Evolutionary conservation across 2,797 vertebrate genomes (phyloP), one percentile per base, ranked within the genome.

Genomic region (Coluber constrictor): DNA sequence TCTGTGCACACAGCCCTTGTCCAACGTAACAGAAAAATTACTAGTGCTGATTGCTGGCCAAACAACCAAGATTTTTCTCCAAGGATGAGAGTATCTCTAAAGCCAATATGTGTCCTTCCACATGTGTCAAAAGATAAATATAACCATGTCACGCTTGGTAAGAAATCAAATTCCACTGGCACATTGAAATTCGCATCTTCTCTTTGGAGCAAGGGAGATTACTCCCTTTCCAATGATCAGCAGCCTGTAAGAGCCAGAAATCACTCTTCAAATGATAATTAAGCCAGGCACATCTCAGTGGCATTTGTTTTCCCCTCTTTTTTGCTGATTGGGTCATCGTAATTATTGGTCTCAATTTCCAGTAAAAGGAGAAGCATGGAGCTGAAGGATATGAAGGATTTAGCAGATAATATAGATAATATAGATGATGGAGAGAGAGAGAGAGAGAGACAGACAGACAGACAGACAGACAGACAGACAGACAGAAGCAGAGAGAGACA

Each of bases 261-360:
- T 91, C 92, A 87, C 55, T 63, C 51, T 87, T 90, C 91, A 95
- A 92, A 95, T 92, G 57, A 93, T 95, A 95, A 96, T 96, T 95
- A 93, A 83, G 32, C 79, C 88, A 90, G 96, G 86, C 5, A 3
- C 47, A 88, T 95, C 93, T 96, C 93, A 96, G 88, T 92, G 93
- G 93, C 29, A 94, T 96, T 95, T 94, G 2, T 96, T 25, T 79
- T 32, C 55, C 25, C 25, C 12, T 37, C 23, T 43, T 60, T 91
- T 96, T 96, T 89, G 93, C 93, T 92, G 94, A 92, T 63, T 60
- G 0, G 93, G 90, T 88, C 94, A 93, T 88, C 74, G 86, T 92
- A 92, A 91, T 7, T 59, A 63, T 96, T 96, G 94, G 94, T 94
- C 86, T 94, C 95, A 92, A 92, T 95, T 96, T 95, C 92, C 92